phyloP scores from a whole-genome alignment of 2,888 invertebrate species.

The Tipula lateralis region DNA sequence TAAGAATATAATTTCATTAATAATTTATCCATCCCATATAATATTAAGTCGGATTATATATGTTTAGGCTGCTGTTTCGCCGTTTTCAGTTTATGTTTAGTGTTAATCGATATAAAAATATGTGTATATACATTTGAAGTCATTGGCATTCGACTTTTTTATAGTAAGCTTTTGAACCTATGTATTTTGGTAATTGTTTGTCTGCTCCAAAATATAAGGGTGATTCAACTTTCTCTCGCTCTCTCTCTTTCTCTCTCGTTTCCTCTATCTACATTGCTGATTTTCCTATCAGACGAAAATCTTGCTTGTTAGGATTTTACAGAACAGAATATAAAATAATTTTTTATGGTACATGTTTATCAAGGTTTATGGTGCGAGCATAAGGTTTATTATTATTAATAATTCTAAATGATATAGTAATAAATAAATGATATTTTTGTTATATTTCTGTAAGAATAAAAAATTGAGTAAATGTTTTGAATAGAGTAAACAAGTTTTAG shows the following conservation, averaged over 20 bases:
- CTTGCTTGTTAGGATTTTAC: background rate
- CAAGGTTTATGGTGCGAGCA: background rate
- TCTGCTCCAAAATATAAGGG: background rate
- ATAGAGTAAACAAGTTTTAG: too few species aligned
- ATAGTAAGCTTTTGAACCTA: background rate
- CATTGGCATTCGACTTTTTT: background rate
- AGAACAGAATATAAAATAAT: background rate
- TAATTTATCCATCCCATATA: background rate
- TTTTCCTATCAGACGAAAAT: background rate
- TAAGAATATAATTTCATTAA: slow-evolving; percentile 1
- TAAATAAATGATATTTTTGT: too few species aligned
- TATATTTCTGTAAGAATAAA: too few species aligned
- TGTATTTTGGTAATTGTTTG: background rate
- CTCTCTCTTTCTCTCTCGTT: too few species aligned
- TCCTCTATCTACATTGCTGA: background rate
- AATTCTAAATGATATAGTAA: background rate
- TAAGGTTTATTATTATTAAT: too few species aligned
- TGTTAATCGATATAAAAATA: background rate
- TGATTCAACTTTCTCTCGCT: background rate
- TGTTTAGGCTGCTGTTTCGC: background rate
- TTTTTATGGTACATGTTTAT: background rate
- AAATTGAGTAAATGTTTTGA: too few species aligned
- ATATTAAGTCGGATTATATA: background rate
- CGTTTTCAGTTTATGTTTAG: background rate
- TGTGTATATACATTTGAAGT: too few species aligned